Conservation (phyloP, 1,140 invertebrate species). For the Drosophila sulfurigaster region DNA sequence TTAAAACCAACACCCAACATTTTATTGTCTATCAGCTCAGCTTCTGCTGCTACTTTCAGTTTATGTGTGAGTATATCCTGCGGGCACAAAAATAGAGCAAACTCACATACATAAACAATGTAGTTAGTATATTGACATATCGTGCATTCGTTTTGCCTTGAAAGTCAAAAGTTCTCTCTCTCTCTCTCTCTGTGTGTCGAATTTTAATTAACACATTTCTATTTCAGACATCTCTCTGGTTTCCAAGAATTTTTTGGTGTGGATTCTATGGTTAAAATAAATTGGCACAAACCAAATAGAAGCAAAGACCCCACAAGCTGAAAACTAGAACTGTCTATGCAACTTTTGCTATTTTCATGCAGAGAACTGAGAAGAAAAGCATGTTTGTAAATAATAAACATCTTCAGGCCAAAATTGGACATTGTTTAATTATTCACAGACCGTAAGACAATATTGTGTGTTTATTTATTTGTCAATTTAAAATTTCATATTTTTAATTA, state of each 20-base stretch:
- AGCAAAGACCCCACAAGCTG: background rate
- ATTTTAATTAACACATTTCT: constrained; percentile 1
- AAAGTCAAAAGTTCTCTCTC: background rate
- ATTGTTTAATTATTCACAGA: background rate
- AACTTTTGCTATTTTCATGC: background rate
- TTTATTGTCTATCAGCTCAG: constrained; percentile 48
- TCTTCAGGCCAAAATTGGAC: background rate
- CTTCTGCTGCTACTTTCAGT: background rate
- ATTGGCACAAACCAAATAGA: constrained; percentile 2
- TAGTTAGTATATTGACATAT: background rate
- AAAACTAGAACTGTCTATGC: background rate
- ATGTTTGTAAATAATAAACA: background rate
- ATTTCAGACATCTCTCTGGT: background rate
- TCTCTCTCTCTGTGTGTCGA: no score
- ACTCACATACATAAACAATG: background rate
- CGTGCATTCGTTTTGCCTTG: constrained; percentile 11
- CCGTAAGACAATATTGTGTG: background rate
- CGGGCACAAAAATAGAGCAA: no score
- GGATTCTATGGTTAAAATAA: constrained; percentile 35
- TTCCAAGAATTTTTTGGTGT: background rate
- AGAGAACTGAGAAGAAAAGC: background rate
- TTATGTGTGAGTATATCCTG: background rate
- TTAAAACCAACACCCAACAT: constrained; percentile 38
- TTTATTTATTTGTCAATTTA: constrained; percentile 13
- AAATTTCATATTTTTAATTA: constrained; percentile 28